Conservation (phyloP, 2,888 invertebrate species). For the Argyresthia albistria region DNA sequence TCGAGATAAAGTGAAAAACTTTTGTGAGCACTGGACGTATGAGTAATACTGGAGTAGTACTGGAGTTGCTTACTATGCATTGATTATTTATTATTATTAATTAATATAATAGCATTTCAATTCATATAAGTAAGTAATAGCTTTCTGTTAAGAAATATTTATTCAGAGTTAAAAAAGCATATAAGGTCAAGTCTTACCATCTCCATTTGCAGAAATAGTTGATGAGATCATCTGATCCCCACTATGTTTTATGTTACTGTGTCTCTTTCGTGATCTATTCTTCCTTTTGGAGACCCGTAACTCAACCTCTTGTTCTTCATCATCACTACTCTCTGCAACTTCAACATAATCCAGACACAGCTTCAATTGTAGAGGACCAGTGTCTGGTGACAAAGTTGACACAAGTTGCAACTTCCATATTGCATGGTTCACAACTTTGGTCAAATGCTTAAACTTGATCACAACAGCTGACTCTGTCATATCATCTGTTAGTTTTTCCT, state of each 20-base stretch:
- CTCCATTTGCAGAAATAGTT: conserved; percentile 45
- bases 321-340: conserved; percentile 59
- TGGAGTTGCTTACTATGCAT: no score
- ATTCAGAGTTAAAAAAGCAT: not conserved
- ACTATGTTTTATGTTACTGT: conserved; percentile 33
- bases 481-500: conserved; percentile 34
- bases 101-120: no score
- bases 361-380: conserved; percentile 49
- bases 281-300: conserved; percentile 44
- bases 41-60: no score
- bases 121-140: no score
- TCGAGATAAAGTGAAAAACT: no score
- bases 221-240: conserved; percentile 50
- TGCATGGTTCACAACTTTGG: conserved; percentile 75
- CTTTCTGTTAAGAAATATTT: no score
- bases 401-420: conserved; percentile 82
- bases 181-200: conserved; percentile 29
- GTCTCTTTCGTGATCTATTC: conserved; percentile 41
- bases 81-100: no score
- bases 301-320: conserved; percentile 49
- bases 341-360: conserved; percentile 60
- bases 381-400: conserved; percentile 65
- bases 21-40: no score
- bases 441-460: conserved; percentile 40
- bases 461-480: conserved; percentile 31